Evolutionary conservation across 2,113 vertebrate species (phyloP).

Genomic region (Myanophis thanlyinensis): DNA sequence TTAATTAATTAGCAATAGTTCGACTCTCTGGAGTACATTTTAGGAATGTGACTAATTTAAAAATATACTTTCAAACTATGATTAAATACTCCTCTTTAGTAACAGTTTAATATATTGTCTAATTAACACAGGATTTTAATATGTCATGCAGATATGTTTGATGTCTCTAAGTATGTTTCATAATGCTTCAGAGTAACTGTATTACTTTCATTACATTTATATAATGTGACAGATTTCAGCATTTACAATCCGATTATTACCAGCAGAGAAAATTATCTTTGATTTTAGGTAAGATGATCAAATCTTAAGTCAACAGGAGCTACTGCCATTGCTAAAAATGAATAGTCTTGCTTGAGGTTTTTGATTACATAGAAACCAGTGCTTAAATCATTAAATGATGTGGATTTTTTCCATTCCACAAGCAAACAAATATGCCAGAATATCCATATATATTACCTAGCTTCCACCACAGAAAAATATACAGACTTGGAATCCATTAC

Average conservation of each 20-base stretch:
- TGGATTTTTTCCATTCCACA: slow-evolving; percentile 62
- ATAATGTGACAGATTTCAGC: neutral
- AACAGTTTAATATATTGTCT: neutral
- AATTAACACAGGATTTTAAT: neutral
- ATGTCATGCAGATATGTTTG: neutral
- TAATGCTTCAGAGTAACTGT: neutral
- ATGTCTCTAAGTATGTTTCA: neutral
- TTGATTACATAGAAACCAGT: slow-evolving; percentile 55
- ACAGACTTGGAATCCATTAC: slow-evolving; percentile 55
- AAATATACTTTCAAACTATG: neutral
- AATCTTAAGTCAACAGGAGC: slow-evolving; percentile 48
- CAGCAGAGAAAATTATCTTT: slow-evolving; percentile 34
- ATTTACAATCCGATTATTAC: neutral
- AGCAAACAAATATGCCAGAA: slow-evolving; percentile 59
- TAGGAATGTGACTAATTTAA: neutral
- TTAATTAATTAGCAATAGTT: neutral
- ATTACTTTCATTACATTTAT: neutral
- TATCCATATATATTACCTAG: slow-evolving; percentile 64
- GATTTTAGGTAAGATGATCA: slow-evolving; percentile 24
- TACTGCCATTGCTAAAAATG: slow-evolving; percentile 38
- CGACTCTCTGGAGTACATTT: neutral
- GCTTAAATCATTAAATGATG: slow-evolving; percentile 58
- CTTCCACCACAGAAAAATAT: slow-evolving; percentile 63
- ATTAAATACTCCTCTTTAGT: neutral
- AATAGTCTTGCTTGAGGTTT: slow-evolving; percentile 37